A percentile compares a stretch with the other conserved stretches of the same genome.
Evolutionary conservation across 2,888 invertebrate species (phyloP).

Genomic region (Myathropa florea): DNA sequence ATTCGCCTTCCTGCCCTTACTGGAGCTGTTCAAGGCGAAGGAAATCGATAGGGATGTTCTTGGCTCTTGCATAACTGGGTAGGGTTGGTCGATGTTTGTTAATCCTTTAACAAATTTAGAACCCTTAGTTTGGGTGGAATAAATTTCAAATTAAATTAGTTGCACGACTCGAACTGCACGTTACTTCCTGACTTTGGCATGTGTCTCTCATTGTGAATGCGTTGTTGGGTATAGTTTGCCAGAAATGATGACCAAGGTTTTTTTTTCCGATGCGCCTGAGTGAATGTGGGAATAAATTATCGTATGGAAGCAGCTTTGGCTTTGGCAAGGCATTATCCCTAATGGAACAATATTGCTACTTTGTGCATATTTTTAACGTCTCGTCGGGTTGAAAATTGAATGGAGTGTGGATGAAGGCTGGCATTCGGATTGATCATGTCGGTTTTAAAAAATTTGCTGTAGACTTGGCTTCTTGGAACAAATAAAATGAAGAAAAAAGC

Average conservation of each 20-base stretch:
- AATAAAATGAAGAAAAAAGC: no score
- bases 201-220: background rate
- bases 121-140: background rate
- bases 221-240: background rate
- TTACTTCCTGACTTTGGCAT: background rate
- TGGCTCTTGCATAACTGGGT: background rate
- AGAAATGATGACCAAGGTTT: background rate
- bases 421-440: no score
- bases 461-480: no score
- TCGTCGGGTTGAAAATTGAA: no score
- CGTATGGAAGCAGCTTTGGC: no score
- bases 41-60: background rate
- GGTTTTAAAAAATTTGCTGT: no score
- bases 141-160: background rate
- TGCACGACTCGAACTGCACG: background rate
- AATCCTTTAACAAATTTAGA: slow-evolving; percentile 33
- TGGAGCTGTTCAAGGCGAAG: background rate
- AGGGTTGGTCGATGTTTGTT: background rate
- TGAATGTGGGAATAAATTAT: background rate
- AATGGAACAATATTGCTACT: no score
- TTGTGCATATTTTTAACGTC: no score
- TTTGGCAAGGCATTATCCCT: no score
- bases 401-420: no score
- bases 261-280: no score
- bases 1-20: background rate